phyloP scores from a whole-genome alignment of 1,140 invertebrate genomes.

The Branchinecta lindahli region DNA sequence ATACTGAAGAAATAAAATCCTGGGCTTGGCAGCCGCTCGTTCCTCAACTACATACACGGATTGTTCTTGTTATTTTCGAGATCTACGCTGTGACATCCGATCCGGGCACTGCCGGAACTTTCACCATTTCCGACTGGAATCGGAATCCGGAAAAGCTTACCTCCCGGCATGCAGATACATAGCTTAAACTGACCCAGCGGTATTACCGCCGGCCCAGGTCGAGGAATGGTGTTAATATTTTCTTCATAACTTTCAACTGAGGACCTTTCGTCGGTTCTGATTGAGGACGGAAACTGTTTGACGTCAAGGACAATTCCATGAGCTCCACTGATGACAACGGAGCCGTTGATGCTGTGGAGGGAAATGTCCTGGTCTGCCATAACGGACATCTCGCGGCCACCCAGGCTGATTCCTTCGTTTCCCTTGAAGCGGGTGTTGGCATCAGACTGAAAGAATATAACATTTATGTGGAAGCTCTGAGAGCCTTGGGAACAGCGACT shows the following conservation, averaged over 20 bases:
- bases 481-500: too few relatives aligned
- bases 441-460: conserved; percentile 39
- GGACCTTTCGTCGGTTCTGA: not conserved
- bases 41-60: conserved; percentile 42
- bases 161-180: conserved; percentile 71
- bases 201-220: conserved; percentile 19
- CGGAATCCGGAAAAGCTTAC: conserved; percentile 58
- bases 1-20: too few relatives aligned
- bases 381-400: conserved; percentile 44
- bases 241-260: conserved; percentile 34
- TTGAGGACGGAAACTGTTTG: conserved; percentile 45
- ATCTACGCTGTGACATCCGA: conserved; percentile 38
- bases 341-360: conserved; percentile 60
- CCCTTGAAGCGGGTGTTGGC: conserved; percentile 30
- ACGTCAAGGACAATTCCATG: conserved; percentile 54
- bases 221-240: conserved; percentile 27
- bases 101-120: conserved; percentile 20
- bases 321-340: conserved; percentile 49
- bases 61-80: conserved; percentile 38
- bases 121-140: conserved; percentile 40
- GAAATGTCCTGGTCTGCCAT: conserved; percentile 61
- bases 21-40: too few relatives aligned
- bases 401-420: conserved; percentile 37
- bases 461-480: too few relatives aligned
- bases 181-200: conserved; percentile 51